Percentiles rank a stretch among this genome's conserved stretches.
These are phyloP conservation scores for Ischnura elegans DNA, from an alignment of 2,888 invertebrate species.

Conservation along the genomic window DNA sequence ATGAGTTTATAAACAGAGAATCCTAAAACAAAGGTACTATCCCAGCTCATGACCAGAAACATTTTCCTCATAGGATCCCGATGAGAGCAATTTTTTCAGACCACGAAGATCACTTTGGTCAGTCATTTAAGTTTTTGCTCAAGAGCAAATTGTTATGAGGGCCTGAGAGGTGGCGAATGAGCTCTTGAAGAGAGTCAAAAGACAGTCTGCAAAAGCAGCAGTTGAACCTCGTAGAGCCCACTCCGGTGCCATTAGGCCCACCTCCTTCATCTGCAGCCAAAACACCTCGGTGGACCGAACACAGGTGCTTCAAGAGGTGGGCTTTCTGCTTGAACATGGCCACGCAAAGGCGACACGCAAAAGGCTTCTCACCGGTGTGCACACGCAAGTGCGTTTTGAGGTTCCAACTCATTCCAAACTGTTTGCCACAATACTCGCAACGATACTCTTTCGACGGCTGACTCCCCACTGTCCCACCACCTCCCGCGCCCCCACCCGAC, in stretches of 20 bases:
- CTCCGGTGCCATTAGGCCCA: conserved; percentile 82
- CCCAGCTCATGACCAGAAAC: not conserved
- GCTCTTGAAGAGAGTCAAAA: conserved; percentile 91
- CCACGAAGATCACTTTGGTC: conserved; percentile 71
- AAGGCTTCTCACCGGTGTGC: conserved; percentile 93
- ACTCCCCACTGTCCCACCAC: conserved; percentile 19
- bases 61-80: not conserved
- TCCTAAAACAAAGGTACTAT: not conserved
- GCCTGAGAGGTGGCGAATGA: conserved; percentile 92
- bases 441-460: conserved; percentile 89
- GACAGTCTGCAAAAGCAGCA: conserved; percentile 93
- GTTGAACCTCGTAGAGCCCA: conserved; percentile 81
- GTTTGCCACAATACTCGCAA: conserved; percentile 93
- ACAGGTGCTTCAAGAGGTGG: conserved; percentile 91
- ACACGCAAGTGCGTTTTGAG: conserved; percentile 93
- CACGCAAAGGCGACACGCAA: conserved; percentile 92
- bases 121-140: conserved; percentile 91
- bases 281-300: conserved; percentile 93
- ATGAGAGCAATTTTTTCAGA: not conserved
- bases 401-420: conserved; percentile 96
- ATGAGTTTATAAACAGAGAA: not conserved
- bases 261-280: conserved; percentile 90
- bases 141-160: conserved; percentile 93
- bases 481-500: not conserved
- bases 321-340: conserved; percentile 96